Evolutionary conservation across 2,888 invertebrate species (phyloP), one percentile per base, ranked within the genome.

Genomic region (Iphiclides podalirius): DNA sequence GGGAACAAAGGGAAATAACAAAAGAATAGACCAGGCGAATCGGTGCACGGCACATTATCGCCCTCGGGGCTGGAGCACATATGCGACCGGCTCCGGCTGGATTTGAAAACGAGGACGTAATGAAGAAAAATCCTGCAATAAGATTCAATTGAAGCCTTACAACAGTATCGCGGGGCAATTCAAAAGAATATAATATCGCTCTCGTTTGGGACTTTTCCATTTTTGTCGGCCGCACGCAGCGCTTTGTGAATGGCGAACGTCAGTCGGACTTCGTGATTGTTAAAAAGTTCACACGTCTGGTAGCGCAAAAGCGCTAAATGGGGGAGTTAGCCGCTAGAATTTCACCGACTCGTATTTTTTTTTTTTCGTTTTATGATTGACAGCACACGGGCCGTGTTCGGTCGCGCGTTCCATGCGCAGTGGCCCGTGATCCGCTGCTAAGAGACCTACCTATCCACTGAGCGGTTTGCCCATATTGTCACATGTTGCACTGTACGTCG

Each of bases 281-380:
- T 55, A 69, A 74, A 77, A 71, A 69, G 69, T 66, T 68, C 61
- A 65, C 67, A 61, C 68, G 62, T 58, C 58, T 64, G 52, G 52
- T 63, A 59, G 60, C 57, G 65, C 53, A 63, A 68, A 63, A 66
- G 66, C 63, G 70, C 75, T 81, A 79, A 79, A 79, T 67, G 78
- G 70, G 16, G 64, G 74, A 74, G 75, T 75, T 76, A 78, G 75
- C 75, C 75, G 64, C 63, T 75, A 72, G 79, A 74, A 78, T 80
- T 82, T 75, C 63, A 71, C 61, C 67, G 65, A 67, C 63, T 35
- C 11, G 23, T 11, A 3, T n/a, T 31, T 31, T 46, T 49, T 75
- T 78, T 79, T 80, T 81, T 77, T 72, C 72, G 75, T 80, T 87
- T 85, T 86, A 86, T 88, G 85, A 88, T 86, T 86, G 85, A 85